Evolutionary conservation across 2,888 invertebrate species (phyloP).

Genomic region (Sarcophaga subvicina): DNA sequence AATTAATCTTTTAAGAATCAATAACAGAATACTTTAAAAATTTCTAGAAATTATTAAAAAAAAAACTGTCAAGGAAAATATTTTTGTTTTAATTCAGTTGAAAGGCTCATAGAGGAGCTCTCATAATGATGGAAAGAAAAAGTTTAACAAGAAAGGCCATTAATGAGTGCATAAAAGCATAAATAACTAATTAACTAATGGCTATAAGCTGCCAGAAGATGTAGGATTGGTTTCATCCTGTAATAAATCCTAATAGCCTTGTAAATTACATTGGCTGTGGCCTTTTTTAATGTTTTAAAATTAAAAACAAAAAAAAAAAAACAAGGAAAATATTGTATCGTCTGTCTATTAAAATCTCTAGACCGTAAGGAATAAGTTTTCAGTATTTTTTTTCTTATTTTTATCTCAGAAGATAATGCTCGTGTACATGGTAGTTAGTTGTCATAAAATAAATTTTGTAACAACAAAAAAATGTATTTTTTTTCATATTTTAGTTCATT

Average conservation of each 20-base stretch:
- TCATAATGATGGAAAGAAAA: neutral
- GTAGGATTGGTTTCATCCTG: neutral
- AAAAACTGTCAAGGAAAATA: neutral
- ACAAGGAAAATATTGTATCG: no score
- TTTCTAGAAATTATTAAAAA: neutral
- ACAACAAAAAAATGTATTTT: no score
- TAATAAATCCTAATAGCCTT: slow-evolving; percentile 25
- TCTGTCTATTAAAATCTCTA: slow-evolving; percentile 8
- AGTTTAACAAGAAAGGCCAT: neutral
- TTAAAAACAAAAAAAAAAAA: neutral
- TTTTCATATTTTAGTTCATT: neutral
- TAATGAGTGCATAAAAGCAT: slow-evolving; percentile 17
- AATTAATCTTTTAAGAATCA: no score
- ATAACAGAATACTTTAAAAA: neutral
- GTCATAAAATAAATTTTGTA: no score
- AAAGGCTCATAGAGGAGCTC: no score
- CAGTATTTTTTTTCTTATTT: neutral
- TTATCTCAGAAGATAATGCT: neutral
- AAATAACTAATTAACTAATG: slow-evolving; percentile 38
- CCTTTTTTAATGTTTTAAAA: neutral
- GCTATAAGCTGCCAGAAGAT: neutral
- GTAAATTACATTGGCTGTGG: neutral
- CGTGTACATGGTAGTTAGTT: no score
- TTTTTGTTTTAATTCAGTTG: neutral
- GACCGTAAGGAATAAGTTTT: neutral